Conservation (phyloP, 2,888 invertebrate species). For the Octodonta nipae region DNA sequence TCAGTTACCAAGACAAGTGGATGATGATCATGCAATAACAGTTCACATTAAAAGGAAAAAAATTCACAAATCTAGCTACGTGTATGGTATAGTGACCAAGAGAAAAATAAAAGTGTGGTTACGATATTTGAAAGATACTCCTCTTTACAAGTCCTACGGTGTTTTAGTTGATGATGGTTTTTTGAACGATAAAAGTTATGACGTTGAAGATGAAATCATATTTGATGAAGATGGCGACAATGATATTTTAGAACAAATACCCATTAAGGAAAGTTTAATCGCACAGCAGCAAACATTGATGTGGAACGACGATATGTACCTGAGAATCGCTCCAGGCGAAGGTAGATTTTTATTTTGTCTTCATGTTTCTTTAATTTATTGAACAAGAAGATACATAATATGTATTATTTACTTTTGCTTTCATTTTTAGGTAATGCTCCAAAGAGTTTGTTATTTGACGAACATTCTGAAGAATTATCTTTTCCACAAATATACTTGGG, state of each 20-base stretch:
- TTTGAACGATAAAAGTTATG: neutral
- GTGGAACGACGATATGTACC: constrained; percentile 1
- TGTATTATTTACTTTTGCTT: too few relatives aligned
- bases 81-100: neutral
- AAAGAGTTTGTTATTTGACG: neutral
- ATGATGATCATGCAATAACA: neutral
- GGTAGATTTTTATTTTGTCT: too few relatives aligned
- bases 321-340: neutral
- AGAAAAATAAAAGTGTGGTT: neutral
- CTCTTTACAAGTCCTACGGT: neutral
- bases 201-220: too few relatives aligned
- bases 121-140: neutral
- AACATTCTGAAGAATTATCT: neutral
- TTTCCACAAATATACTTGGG: neutral
- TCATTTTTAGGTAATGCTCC: too few relatives aligned
- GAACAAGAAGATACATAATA: too few relatives aligned
- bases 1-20: neutral
- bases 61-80: constrained; percentile 1
- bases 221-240: too few relatives aligned
- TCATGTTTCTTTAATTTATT: too few relatives aligned
- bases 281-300: constrained; percentile 3
- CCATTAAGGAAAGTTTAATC: constrained; percentile 1
- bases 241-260: neutral
- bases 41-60: neutral
- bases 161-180: neutral